Evolutionary conservation across 2,113 vertebrate genomes (phyloP), one percentile per base, ranked within the genome.

Genomic region (Anolis sagrei): DNA sequence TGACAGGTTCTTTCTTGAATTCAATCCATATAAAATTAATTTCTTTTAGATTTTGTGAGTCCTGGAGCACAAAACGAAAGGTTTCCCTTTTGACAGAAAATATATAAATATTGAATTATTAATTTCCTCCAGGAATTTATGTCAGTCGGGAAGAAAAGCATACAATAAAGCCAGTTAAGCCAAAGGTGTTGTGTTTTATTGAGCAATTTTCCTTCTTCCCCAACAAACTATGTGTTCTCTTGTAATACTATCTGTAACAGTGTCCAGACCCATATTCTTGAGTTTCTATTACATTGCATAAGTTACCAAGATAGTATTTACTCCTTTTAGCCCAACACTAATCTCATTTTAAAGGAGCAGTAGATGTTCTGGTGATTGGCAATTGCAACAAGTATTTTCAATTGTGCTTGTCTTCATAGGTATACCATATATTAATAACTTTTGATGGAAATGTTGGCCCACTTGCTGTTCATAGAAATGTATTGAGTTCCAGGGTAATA

Each of bases 51-150:
- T 82, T 81, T 70, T 84, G 66, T 74, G 82, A 19, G 14, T 88
- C 62, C 82, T 84, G 39, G 68, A 87, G n/a, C 83, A 86, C 36
- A 76, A 76, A 72, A 19, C 14, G 69, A 68, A 70, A 58, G 61
- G n/a, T 54, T 82, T 86, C 5, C 64, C 66, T 91, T 73, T 90
- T 89, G 81, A 58, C 62, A 88, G 83, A 90, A 80, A 88, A 90
- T 87, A 70, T 76, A 68, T 51, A 81, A 81, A 54, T 86, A 34
- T 70, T 84, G 78, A 89, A 85, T 86, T 88, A 79, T 85, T 83
- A 83, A 87, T 29, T 3, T 51, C 82, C 83, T 79, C 51, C 29
- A 61, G 66, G 18, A 77, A n/a, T 29, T 34, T 49, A 27, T 18
- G 29, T 44, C 72, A 76, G 18, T 14, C 70, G 75, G 13, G 72